phyloP scores from a whole-genome alignment of 2,888 invertebrate genomes.

The Machimus atricapillus region DNA sequence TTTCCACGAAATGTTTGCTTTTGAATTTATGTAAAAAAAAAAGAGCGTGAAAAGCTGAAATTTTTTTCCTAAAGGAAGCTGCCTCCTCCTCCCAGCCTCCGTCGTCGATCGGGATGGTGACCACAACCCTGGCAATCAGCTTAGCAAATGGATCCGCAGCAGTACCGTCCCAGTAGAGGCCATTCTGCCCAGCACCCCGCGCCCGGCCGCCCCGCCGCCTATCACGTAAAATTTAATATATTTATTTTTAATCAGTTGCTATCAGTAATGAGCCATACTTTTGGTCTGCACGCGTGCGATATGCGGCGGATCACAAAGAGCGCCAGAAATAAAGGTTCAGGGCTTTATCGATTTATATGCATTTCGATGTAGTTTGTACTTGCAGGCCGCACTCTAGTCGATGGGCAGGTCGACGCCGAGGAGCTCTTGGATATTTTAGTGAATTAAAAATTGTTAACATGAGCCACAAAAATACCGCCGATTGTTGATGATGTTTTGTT shows the following conservation, averaged over 20 bases:
- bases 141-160: constrained; percentile 55
- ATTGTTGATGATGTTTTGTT: neutral
- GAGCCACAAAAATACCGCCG: neutral
- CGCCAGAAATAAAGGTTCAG: neutral
- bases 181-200: neutral
- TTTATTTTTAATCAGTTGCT: constrained; percentile 15
- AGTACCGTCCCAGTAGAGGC: constrained; percentile 50
- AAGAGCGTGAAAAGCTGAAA: neutral
- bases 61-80: constrained; percentile 45
- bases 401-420: neutral
- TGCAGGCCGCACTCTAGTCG: neutral
- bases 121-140: constrained; percentile 57
- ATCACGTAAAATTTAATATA: constrained; percentile 25
- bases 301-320: neutral
- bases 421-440: neutral
- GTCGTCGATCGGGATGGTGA: constrained; percentile 54
- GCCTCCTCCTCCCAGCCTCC: constrained; percentile 47
- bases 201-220: neutral
- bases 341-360: constrained; percentile 16
- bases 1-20: neutral
- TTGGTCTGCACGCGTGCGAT: neutral
- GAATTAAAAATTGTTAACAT: neutral
- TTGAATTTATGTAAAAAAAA: neutral
- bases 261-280: constrained; percentile 6
- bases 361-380: constrained; percentile 2